Conservation (phyloP, 2,113 vertebrate genomes). For the Corythoichthys haematopterus region DNA sequence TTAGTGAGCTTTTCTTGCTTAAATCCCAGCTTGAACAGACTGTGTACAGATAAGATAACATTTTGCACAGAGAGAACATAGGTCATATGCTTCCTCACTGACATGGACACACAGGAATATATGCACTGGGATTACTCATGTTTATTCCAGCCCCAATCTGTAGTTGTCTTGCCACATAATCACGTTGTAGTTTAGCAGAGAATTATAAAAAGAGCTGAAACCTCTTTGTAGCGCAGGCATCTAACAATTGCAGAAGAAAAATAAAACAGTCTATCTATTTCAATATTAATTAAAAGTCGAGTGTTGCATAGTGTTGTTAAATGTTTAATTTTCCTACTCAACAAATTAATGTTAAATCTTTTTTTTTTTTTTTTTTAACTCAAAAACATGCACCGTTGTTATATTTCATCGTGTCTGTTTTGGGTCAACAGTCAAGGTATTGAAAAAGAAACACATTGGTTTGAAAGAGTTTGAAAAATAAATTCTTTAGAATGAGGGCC, state of each 20-base stretch:
- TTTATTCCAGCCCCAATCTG: slow-evolving; percentile 4
- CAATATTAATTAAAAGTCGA: background rate
- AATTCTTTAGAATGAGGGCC: slow-evolving; percentile 10
- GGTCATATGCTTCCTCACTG: slow-evolving; percentile 28
- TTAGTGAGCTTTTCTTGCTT: slow-evolving; percentile 13
- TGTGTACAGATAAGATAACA: slow-evolving; percentile 14
- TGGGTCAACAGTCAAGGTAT: slow-evolving; percentile 41
- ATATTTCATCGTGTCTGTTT: no score
- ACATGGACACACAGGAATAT: slow-evolving; percentile 19
- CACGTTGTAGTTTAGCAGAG: slow-evolving; percentile 18
- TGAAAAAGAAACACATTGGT: slow-evolving; percentile 15
- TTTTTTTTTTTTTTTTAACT: no score
- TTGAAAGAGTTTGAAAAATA: slow-evolving; percentile 16
- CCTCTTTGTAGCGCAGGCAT: background rate
- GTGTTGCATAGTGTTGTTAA: background rate
- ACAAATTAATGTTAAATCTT: no score
- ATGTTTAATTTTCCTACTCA: no score
- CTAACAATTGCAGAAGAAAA: background rate
- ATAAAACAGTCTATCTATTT: background rate
- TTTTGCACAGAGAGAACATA: slow-evolving; percentile 19
- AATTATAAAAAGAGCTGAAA: background rate
- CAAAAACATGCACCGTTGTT: no score
- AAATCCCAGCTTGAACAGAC: slow-evolving; percentile 24
- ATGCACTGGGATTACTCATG: slow-evolving; percentile 20
- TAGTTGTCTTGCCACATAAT: slow-evolving; percentile 33